A percentile compares a stretch with the other conserved stretches of the same genome.
Evolutionary conservation across 1,140 invertebrate genomes (phyloP).

Genomic region (Chlorops oryzae): DNA sequence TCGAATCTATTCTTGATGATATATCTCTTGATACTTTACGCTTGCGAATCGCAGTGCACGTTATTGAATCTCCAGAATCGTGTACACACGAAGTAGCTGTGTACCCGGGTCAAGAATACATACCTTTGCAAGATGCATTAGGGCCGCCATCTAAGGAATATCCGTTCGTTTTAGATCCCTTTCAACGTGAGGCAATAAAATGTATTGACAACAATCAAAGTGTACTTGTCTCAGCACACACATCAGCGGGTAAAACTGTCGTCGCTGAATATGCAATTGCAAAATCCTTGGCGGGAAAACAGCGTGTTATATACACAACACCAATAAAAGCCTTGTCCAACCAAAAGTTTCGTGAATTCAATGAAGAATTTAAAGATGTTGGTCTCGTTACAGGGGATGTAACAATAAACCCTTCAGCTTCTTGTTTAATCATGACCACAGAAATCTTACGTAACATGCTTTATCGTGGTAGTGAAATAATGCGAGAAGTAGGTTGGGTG

Average conservation of each 20-base stretch:
- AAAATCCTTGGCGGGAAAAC: conserved; percentile 61
- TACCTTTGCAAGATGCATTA: conserved; percentile 57
- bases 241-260: conserved; percentile 99
- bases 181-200: conserved; percentile 95
- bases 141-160: conserved; percentile 85
- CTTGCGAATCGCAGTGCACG: conserved; percentile 73
- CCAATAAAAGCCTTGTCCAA: conserved; percentile 99
- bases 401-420: conserved; percentile 96
- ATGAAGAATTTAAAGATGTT: conserved; percentile 96
- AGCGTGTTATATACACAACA: conserved; percentile 97
- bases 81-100: conserved; percentile 92
- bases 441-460: conserved; percentile 99
- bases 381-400: conserved; percentile 98
- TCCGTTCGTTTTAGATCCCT: conserved; percentile 92
- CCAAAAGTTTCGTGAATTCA: conserved; percentile 98
- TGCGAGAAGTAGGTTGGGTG: conserved; percentile 99
- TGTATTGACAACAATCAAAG: conserved; percentile 98
- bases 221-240: conserved; percentile 97
- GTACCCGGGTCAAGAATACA: conserved; percentile 78
- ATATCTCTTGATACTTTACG: conserved; percentile 38
- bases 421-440: conserved; percentile 99
- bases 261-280: conserved; percentile 84
- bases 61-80: conserved; percentile 79
- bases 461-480: conserved; percentile 95
- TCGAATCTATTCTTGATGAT: conserved; percentile 46